These are phyloP conservation scores for Alsophila aescularia DNA, from an alignment of 2,888 invertebrate species.

Conservation along the genomic window DNA sequence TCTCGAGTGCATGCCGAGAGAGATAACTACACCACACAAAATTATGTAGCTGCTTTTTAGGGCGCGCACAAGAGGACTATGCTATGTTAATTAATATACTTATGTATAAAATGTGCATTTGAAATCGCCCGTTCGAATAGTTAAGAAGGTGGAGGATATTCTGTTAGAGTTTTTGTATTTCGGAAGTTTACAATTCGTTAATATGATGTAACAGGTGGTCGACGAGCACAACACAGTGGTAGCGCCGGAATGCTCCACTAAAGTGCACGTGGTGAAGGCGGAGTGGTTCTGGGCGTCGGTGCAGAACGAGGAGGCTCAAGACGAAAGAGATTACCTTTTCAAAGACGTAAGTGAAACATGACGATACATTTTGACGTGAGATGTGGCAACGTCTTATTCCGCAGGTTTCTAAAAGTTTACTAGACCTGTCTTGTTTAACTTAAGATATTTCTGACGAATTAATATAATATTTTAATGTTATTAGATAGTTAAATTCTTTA, in stretches of 20 bases:
- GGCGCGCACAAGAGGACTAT: conserved; percentile 45
- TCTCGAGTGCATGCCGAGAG: conserved; percentile 61
- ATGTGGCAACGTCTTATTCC: too few species aligned
- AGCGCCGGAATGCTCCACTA: conserved; percentile 88
- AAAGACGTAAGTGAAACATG: conserved; percentile 88
- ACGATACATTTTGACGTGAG: not conserved
- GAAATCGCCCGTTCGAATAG: conserved; percentile 31
- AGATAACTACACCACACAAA: conserved; percentile 39
- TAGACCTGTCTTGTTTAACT: too few species aligned
- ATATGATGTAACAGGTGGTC: conserved; percentile 86
- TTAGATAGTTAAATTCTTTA: too few species aligned
- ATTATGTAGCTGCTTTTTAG: conserved; percentile 55
- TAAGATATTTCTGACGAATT: too few species aligned
- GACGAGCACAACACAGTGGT: conserved; percentile 90
- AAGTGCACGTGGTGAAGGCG: conserved; percentile 92
- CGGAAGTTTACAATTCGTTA: conserved; percentile 3
- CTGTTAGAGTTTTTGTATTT: conserved; percentile 1
- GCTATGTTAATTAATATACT: conserved; percentile 34
- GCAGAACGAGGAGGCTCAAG: conserved; percentile 96
- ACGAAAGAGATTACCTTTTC: conserved; percentile 95
- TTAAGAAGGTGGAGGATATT: conserved; percentile 19
- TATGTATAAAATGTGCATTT: conserved; percentile 34
- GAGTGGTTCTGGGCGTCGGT: conserved; percentile 99
- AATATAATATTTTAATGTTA: too few species aligned
- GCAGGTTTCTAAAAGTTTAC: too few species aligned